Evolutionary conservation across 2,797 vertebrate genomes (phyloP), one percentile per base, ranked within the genome.

Genomic region (Microctenopoma lineatum): DNA sequence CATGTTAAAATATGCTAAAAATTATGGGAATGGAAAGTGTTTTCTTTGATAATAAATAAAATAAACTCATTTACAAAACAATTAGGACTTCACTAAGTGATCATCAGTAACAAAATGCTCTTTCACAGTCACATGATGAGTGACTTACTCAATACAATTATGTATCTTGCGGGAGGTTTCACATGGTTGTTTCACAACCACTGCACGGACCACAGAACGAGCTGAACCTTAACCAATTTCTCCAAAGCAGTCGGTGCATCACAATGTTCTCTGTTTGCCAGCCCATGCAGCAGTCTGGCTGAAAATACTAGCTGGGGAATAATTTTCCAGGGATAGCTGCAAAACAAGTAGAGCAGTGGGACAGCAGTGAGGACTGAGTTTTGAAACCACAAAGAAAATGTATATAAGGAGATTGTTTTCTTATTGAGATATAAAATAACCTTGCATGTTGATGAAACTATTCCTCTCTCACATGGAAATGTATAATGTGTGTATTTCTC

Each of bases 261-360:
- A n/a, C 42, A n/a, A 9, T 45, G 42, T 45, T 16, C 16, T 8
- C 39, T 16, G 18, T 62, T 61, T 72, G 58, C 56, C 52, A 72
- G 67, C 26, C 42, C 47, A 59, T 59, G 64, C 69, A 79, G 75
- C 73, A 76, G 72, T 75, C 62, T 64, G 75, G 61, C 36, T 29
- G 5, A 54, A 42, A 47, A 81, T 48, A 53, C n/a, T 21, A 29
- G 27, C 21, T 21, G 21, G 21, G 21, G 1, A 21, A 21, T 21
- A 21, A 21, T 21, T 21, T 21, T 21, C 2, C 21, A 21, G 21
- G 21, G 21, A 21, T 21, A 21, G 21, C 21, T 21, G 21, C 21
- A 21, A 32, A 32, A 32, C 29, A 32, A 32, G 29, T 7, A 32
- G 29, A 7, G 29, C 29, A 32, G 29, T 5, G 29, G 5, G 29